These are phyloP conservation scores for Drosophila guanche DNA, from an alignment of 1,140 invertebrate genomes.

Conservation along the genomic window DNA sequence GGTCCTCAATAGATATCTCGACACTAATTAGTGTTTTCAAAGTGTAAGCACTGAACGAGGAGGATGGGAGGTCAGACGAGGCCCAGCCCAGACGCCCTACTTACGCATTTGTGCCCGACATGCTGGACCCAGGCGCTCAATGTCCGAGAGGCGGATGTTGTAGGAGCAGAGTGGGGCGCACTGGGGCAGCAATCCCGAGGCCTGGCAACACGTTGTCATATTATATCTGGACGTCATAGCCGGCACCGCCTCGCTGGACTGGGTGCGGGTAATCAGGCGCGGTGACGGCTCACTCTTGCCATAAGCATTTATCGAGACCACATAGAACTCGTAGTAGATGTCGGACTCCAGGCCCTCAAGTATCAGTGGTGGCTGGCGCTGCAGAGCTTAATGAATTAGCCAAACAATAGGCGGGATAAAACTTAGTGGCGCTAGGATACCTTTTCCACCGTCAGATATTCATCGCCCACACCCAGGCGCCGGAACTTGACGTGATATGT, in stretches of 20 bases:
- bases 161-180: conserved; percentile 93
- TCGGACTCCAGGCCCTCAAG: conserved; percentile 89
- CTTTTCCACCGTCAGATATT: conserved; percentile 85
- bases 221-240: conserved; percentile 86
- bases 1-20: conserved; percentile 18
- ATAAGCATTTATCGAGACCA: conserved; percentile 91
- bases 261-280: conserved; percentile 89
- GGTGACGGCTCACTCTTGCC: conserved; percentile 90
- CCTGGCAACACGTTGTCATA: conserved; percentile 90
- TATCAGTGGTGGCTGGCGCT: conserved; percentile 89
- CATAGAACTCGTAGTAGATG: conserved; percentile 91
- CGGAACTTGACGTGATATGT: conserved; percentile 89
- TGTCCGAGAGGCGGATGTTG: conserved; percentile 90
- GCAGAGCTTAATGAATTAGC: conserved; percentile 75
- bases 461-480: conserved; percentile 84
- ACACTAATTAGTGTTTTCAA: conserved; percentile 64
- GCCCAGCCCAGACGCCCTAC: conserved; percentile 51
- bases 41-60: background rate
- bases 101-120: conserved; percentile 83
- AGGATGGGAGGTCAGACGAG: conserved; percentile 3
- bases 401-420: conserved; percentile 12
- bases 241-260: conserved; percentile 82
- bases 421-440: conserved; percentile 56
- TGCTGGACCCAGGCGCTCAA: conserved; percentile 86
- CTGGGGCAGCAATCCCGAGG: conserved; percentile 87